phyloP scores from a whole-genome alignment of 2,888 invertebrate genomes.

The Luperina testacea region DNA sequence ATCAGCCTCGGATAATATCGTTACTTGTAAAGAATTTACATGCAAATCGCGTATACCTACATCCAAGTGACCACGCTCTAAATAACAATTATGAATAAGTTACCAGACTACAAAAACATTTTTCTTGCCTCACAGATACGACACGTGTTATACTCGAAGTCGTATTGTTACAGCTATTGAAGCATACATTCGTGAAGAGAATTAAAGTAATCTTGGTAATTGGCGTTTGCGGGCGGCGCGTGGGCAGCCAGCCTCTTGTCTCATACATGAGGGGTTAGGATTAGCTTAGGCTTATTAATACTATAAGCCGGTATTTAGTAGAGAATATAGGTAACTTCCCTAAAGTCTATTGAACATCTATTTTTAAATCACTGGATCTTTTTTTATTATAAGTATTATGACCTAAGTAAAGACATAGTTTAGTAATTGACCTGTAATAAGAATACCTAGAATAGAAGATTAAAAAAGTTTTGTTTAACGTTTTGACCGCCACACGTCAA shows the following conservation, averaged over 20 bases:
- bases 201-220: conserved; percentile 81
- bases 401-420: too few species aligned
- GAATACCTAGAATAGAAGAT: too few species aligned
- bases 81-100: background rate
- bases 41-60: background rate
- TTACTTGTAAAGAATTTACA: background rate
- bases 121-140: background rate
- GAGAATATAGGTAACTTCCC: background rate
- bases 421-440: too few species aligned
- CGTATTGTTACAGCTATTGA: conserved; percentile 67
- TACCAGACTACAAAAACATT: background rate
- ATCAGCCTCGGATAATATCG: background rate
- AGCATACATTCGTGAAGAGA: conserved; percentile 64
- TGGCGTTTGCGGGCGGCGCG: conserved; percentile 69
- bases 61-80: background rate
- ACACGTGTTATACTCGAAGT: conserved; percentile 49
- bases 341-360: background rate
- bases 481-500: too few species aligned
- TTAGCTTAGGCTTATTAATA: conserved; percentile 20
- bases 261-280: background rate
- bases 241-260: conserved; percentile 34
- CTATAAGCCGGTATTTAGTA: background rate
- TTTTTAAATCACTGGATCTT: too few species aligned
- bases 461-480: too few species aligned
- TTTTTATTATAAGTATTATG: background rate